Conservation (phyloP, 2,113 vertebrate species). For the Neolamprologus toae region DNA sequence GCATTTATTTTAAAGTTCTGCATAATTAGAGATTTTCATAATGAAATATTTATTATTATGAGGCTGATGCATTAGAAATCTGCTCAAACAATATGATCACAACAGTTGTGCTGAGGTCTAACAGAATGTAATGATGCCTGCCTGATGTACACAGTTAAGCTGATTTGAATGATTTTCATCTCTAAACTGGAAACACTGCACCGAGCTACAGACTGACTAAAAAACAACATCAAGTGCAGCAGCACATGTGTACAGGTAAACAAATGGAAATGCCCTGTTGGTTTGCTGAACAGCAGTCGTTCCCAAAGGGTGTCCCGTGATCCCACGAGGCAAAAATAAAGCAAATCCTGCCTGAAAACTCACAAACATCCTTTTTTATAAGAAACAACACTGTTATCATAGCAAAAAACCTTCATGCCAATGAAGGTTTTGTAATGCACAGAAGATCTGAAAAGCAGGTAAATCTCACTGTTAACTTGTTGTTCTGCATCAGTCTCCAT, state of each 20-base stretch:
- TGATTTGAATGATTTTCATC: not conserved
- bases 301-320: not conserved
- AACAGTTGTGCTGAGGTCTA: not conserved
- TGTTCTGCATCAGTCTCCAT: not conserved
- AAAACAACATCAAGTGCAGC: not conserved
- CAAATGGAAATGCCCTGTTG: not conserved
- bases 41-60: not conserved
- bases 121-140: not conserved
- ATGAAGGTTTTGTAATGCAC: too few relatives aligned
- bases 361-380: not conserved
- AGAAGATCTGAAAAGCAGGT: not conserved
- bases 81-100: not conserved
- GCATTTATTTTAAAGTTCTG: rapidly evolving
- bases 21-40: not conserved
- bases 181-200: not conserved
- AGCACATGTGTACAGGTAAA: not conserved
- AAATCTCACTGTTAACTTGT: not conserved
- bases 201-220: rapidly evolving
- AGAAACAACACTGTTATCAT: rapidly evolving
- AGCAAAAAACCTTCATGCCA: not conserved
- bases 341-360: not conserved
- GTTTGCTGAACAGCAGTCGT: not conserved
- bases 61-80: rapidly evolving
- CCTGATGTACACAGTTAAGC: not conserved
- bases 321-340: not conserved